phyloP scores from a whole-genome alignment of 2,888 invertebrate species.

The Augiades crinisus region DNA sequence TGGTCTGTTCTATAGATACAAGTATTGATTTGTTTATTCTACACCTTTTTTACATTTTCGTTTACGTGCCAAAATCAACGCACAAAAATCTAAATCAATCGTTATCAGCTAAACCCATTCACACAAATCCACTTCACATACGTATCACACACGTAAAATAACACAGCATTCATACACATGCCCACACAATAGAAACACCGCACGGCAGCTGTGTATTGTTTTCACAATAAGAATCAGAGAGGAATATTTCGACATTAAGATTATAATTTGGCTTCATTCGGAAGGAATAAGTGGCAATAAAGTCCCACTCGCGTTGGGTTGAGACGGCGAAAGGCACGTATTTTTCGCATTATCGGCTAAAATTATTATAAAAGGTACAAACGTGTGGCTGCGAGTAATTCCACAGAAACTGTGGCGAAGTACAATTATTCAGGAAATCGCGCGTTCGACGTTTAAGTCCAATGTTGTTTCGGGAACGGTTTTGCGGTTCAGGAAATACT shows the following conservation, averaged over 20 bases:
- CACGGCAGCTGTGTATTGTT: constrained; percentile 35
- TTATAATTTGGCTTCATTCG: constrained; percentile 67
- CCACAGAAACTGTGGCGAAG: constrained; percentile 38
- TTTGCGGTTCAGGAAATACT: constrained; percentile 4
- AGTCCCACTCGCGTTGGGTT: constrained; percentile 64
- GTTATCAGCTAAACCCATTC: constrained; percentile 11
- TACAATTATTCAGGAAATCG: constrained; percentile 39
- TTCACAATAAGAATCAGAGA: constrained; percentile 45
- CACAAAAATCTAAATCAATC: constrained; percentile 9
- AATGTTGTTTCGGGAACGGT: constrained; percentile 26
- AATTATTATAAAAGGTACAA: constrained; percentile 74
- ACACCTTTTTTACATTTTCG: too few species aligned
- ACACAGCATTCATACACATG: constrained; percentile 35
- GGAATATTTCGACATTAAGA: constrained; percentile 50
- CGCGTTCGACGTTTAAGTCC: constrained; percentile 44
- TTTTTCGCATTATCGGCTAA: constrained; percentile 77
- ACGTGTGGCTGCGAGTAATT: constrained; percentile 63
- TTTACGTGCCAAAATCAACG: background rate
- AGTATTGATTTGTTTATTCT: too few species aligned
- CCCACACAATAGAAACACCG: constrained; percentile 36
- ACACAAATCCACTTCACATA: constrained; percentile 11
- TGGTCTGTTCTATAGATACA: too few species aligned
- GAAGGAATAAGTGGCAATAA: constrained; percentile 67
- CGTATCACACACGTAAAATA: constrained; percentile 6
- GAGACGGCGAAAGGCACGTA: constrained; percentile 69